Base-by-base conservation (phyloP, 2,113 vertebrate species). In the Indri indri region DNA sequence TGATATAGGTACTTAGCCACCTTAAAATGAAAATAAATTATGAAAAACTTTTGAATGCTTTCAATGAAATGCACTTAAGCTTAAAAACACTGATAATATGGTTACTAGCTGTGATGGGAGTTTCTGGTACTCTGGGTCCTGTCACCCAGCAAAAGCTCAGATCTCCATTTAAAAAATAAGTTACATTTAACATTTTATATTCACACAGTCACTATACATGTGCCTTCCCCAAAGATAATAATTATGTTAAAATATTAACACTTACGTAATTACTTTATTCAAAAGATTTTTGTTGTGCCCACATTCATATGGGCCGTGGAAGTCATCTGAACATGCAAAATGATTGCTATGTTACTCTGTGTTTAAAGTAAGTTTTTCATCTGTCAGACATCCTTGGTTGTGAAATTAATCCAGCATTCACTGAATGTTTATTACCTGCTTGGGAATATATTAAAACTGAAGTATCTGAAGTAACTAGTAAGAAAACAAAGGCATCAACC, bases 21-120 rank as follows among this genome's bases (percentile, higher is more conserved):
- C 22, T 84, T 59, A 59, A 83, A 68, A 97, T 88, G 37, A 90
- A 95, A 97, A 97, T 59, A 93, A 91, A 94, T 82, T 47, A 93
- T 79, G n/a, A 85, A 92, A 95, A 97, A 30, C 14, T 90, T 88
- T 73, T 70, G 52, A 76, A 85, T 82, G 52, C 59, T 97, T 23
- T 45, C 32, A 93, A 68, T 73, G 34, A 88, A 71, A 11, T 45
- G 37, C 27, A 87, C 34, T 83, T 93, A 71, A 85, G 34, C 17
- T 70, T 61, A 76, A 85, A 88, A 63, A 91, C 16, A 84, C 66
- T 54, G 20, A 68, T 30, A 52, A 88, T 74, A 71, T 32, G 22
- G 54, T 82, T 84, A 74, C 27, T 37, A 61, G n/a, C 59, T 57
- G 30, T 42, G 81, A 79, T 9, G 59, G 27, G 57, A 91, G 74